A percentile compares a stretch with the other conserved stretches of the same genome.
Evolutionary conservation across 2,797 vertebrate genomes (phyloP).

Genomic region (Gallirallus australis): DNA sequence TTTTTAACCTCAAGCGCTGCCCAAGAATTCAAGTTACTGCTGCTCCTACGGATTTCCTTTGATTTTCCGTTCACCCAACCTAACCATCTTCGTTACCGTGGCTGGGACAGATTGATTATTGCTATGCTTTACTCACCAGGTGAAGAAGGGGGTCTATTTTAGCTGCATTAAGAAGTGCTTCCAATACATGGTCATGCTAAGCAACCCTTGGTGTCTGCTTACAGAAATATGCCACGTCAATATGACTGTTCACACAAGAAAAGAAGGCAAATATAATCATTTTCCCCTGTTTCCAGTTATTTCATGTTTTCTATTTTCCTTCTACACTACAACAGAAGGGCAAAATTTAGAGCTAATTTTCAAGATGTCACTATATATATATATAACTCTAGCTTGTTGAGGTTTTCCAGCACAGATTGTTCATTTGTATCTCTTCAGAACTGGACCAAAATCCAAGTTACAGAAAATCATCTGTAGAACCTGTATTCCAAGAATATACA

Average conservation of each 20-base stretch:
- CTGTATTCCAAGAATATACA: background rate
- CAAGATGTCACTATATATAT: background rate
- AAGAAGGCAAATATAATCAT: background rate
- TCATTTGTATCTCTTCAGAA: background rate
- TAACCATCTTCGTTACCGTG: rapidly evolving
- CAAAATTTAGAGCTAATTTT: background rate
- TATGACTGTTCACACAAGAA: background rate
- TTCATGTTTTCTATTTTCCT: background rate
- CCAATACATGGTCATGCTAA: background rate
- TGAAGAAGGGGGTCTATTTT: background rate
- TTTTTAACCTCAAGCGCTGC: background rate
- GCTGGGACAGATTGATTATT: background rate
- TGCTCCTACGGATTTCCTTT: background rate
- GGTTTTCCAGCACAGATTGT: background rate
- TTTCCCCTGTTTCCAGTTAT: background rate
- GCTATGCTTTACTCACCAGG: background rate
- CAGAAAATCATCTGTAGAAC: background rate
- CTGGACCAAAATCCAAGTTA: background rate
- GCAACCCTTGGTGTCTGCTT: background rate
- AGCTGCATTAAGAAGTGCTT: background rate
- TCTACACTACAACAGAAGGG: rapidly evolving
- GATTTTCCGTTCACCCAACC: background rate
- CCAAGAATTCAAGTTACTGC: background rate
- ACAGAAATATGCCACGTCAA: background rate
- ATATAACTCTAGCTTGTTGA: background rate